Percentiles rank a stretch among this genome's conserved stretches.
These are phyloP conservation scores for Anguilla anguilla DNA, from an alignment of 2,797 vertebrate species.

Conservation along the genomic window DNA sequence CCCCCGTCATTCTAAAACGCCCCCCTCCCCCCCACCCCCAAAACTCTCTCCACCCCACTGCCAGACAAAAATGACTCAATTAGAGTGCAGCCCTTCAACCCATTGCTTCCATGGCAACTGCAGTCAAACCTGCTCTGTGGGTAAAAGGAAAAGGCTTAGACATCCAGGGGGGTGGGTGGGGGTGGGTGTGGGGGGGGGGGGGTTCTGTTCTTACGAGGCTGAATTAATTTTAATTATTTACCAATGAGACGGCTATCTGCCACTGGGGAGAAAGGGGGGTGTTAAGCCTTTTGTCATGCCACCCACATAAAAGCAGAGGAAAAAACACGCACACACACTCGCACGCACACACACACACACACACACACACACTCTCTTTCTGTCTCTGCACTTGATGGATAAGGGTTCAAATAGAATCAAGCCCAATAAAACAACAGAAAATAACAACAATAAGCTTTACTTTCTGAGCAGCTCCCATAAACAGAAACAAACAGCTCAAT, in stretches of 20 bases:
- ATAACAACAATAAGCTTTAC: background rate
- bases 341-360: background rate
- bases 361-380: no score
- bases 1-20: background rate
- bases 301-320: background rate
- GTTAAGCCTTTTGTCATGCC: conserved; percentile 21
- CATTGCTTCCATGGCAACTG: conserved; percentile 55
- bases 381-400: background rate
- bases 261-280: conserved; percentile 56
- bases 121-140: conserved; percentile 59
- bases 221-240: conserved; percentile 75
- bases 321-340: background rate
- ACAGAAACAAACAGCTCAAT: background rate
- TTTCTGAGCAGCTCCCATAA: background rate
- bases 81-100: conserved; percentile 39
- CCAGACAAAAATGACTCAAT: conserved; percentile 34
- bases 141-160: conserved; percentile 51
- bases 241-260: conserved; percentile 49
- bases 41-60: background rate
- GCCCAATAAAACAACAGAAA: background rate
- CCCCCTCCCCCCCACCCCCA: background rate
- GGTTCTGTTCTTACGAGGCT: conserved; percentile 43
- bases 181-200: conserved; percentile 43
- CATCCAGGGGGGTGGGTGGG: conserved; percentile 49
- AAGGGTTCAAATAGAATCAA: background rate